Conservation (phyloP, 92 coral and sea anemone genomes). For the Palythoa caribaeorum region DNA sequence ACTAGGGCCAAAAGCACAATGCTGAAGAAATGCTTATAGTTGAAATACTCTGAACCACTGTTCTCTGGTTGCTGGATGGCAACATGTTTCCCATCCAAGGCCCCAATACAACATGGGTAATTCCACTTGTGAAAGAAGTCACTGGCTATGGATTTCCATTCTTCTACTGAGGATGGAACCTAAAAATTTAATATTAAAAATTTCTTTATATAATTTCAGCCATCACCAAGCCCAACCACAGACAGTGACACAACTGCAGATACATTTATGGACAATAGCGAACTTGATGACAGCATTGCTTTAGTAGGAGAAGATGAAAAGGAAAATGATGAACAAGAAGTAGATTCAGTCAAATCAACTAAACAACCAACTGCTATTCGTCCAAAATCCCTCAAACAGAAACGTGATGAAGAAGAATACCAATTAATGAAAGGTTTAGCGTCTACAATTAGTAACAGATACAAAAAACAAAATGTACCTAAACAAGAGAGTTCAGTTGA, state of each 20-base stretch:
- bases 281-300: background rate
- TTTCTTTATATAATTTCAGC: background rate
- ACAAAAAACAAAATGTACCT: slow-evolving; percentile 1
- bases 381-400: slow-evolving; percentile 11
- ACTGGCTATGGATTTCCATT: slow-evolving; percentile 1
- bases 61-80: slow-evolving; percentile 10
- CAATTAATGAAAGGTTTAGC: slow-evolving; percentile 7
- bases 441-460: background rate
- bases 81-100: slow-evolving; percentile 5
- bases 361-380: slow-evolving; percentile 4
- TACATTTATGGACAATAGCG: slow-evolving; percentile 4
- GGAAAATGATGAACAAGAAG: slow-evolving; percentile 6
- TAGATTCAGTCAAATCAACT: slow-evolving; percentile 7
- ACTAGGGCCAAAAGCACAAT: background rate
- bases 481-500: slow-evolving; percentile 22
- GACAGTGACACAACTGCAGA: slow-evolving; percentile 9
- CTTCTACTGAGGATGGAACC: slow-evolving; percentile 7
- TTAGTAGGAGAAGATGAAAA: background rate
- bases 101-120: slow-evolving; percentile 5
- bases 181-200: background rate
- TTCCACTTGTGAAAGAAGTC: slow-evolving; percentile 11
- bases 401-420: slow-evolving; percentile 2
- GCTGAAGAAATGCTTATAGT: slow-evolving; percentile 4
- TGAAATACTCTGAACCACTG: slow-evolving; percentile 8
- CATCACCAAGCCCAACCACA: background rate